phyloP scores from a whole-genome alignment of 2,888 invertebrate genomes.

The Caenorhabditis sinica region DNA sequence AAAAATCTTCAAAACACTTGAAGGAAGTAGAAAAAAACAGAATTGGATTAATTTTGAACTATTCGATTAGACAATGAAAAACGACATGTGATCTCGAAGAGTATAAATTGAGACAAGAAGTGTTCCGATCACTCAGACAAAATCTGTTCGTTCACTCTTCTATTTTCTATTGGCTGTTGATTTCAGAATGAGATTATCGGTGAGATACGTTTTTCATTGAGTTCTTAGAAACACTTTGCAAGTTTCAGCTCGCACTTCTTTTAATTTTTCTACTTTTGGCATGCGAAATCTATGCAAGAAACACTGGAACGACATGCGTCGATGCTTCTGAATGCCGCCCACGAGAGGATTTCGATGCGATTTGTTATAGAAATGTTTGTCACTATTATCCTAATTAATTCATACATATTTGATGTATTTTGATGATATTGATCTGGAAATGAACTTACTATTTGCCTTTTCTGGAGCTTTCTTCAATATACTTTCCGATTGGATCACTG shows the following conservation, averaged over 20 bases:
- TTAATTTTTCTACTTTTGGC: background rate
- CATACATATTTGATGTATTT: background rate
- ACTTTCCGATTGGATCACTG: background rate
- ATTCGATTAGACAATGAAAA: background rate
- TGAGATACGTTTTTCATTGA: no score
- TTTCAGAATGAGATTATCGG: conserved; percentile 10
- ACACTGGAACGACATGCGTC: conserved; percentile 22
- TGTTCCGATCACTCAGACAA: conserved; percentile 4
- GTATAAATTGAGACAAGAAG: conserved; percentile 27
- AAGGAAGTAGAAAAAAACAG: background rate
- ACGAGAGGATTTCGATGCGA: conserved; percentile 44
- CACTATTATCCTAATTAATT: conserved; percentile 48
- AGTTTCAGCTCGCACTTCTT: conserved; percentile 13
- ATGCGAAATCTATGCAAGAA: conserved; percentile 2
- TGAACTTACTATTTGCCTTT: conserved; percentile 3
- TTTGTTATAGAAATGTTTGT: conserved; percentile 44
- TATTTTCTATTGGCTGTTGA: background rate
- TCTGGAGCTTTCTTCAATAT: background rate
- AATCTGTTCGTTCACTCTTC: conserved; percentile 2
- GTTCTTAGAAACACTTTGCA: background rate
- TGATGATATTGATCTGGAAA: background rate
- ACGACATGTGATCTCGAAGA: conserved; percentile 34
- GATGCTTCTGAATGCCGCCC: conserved; percentile 21
- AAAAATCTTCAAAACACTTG: conserved; percentile 18
- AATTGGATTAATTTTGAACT: background rate